A percentile compares a stretch with the other conserved stretches of the same genome.
Conservation (phyloP, 1,140 invertebrate species). For the Zophobas atratus region DNA sequence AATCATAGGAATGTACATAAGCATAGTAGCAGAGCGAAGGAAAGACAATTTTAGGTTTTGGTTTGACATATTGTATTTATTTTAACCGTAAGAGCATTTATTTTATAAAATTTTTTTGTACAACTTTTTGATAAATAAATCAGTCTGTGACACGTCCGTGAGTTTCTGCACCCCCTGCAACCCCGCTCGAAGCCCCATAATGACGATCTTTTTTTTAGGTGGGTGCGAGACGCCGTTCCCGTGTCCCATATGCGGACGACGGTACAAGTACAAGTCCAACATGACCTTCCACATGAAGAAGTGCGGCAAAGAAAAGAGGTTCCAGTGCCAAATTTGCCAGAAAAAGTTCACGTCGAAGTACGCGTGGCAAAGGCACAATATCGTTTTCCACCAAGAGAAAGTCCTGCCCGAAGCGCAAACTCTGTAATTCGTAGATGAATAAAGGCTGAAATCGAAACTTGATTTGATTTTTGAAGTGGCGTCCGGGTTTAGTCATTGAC, state of each 20-base stretch:
- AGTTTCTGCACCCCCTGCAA: too few species aligned
- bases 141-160: neutral
- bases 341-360: slow-evolving; percentile 81
- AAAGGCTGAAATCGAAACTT: neutral
- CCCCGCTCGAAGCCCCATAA: neutral
- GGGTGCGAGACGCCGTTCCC: slow-evolving; percentile 2
- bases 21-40: slow-evolving; percentile 3
- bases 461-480: neutral
- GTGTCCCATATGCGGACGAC: slow-evolving; percentile 69
- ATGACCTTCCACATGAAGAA: slow-evolving; percentile 75
- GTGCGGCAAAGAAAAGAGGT: slow-evolving; percentile 67
- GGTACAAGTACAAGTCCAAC: slow-evolving; percentile 72
- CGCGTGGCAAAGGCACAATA: slow-evolving; percentile 21
- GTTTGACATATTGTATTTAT: slow-evolving; percentile 1
- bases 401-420: neutral
- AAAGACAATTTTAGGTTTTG: slow-evolving; percentile 6
- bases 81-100: slow-evolving; percentile 3
- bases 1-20: slow-evolving; percentile 10
- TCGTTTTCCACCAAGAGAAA: neutral
- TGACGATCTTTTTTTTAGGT: slow-evolving; percentile 44
- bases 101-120: slow-evolving; percentile 9
- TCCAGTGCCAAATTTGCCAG: slow-evolving; percentile 68
- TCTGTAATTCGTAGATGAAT: neutral
- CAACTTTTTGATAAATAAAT: slow-evolving; percentile 15
- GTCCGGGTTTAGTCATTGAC: neutral